Conservation (phyloP, 2,797 vertebrate species). For the Bovichtus diacanthus region DNA sequence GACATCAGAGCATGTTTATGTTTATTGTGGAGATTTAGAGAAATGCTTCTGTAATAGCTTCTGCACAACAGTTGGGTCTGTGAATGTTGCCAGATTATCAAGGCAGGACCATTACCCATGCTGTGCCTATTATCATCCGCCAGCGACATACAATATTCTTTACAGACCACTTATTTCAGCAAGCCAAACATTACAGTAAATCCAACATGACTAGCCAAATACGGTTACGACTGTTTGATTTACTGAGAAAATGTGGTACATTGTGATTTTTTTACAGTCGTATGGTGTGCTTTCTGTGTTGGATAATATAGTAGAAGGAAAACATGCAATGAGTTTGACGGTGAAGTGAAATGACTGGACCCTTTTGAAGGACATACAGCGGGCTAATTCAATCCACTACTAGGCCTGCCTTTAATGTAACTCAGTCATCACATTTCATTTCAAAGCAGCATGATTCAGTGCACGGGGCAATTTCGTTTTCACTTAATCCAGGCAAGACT, state of each 20-base stretch:
- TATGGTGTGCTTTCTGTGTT: not conserved
- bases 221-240: constrained; percentile 5
- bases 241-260: not conserved
- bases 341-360: constrained; percentile 25
- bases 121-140: constrained; percentile 7
- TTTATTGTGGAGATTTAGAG: constrained; percentile 66
- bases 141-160: constrained; percentile 17
- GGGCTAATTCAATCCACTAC: constrained; percentile 47
- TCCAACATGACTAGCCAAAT: constrained; percentile 5
- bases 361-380: constrained; percentile 38
- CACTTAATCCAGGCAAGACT: constrained; percentile 27
- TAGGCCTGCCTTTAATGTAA: constrained; percentile 36
- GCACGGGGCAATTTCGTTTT: constrained; percentile 9
- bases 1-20: constrained; percentile 57
- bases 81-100: constrained; percentile 53
- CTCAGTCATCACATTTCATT: constrained; percentile 57
- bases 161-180: constrained; percentile 19
- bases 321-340: constrained; percentile 22
- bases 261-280: not conserved
- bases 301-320: constrained; percentile 10
- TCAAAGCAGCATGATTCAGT: constrained; percentile 43
- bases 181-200: constrained; percentile 31
- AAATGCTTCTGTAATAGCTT: constrained; percentile 67
- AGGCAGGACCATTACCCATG: constrained; percentile 24
- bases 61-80: constrained; percentile 50